phyloP scores from a whole-genome alignment of 2,113 vertebrate genomes.

The Esox niger region DNA sequence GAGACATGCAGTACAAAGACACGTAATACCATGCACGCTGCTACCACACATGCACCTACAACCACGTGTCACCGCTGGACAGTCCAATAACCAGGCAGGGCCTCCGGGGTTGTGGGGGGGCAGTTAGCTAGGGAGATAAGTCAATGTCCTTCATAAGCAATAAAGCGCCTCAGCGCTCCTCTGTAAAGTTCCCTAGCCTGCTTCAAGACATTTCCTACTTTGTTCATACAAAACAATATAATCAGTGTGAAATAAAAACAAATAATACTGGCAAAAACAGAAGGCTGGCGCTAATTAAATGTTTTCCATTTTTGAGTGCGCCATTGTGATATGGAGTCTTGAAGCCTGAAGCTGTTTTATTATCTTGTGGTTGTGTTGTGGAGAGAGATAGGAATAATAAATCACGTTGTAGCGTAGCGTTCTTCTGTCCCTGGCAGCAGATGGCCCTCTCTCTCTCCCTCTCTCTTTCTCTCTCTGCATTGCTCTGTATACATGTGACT shows the following conservation, averaged over 20 bases:
- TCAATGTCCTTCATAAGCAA: slow-evolving; percentile 61
- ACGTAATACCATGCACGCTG: slow-evolving; percentile 8
- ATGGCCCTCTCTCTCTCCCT: not conserved
- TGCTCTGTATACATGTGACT: slow-evolving; percentile 37
- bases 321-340: slow-evolving; percentile 60
- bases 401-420: not conserved
- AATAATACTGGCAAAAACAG: slow-evolving; percentile 60
- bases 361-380: not conserved
- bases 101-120: slow-evolving; percentile 52
- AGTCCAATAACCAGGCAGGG: not conserved
- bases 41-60: slow-evolving; percentile 6
- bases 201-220: slow-evolving; percentile 44
- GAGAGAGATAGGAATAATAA: slow-evolving; percentile 1
- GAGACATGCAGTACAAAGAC: not conserved
- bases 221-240: slow-evolving; percentile 66
- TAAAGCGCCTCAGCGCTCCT: slow-evolving; percentile 37
- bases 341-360: slow-evolving; percentile 48
- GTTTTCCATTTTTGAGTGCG: slow-evolving; percentile 38
- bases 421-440: not conserved
- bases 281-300: slow-evolving; percentile 70
- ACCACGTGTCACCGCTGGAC: slow-evolving; percentile 8
- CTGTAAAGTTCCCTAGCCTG: slow-evolving; percentile 50
- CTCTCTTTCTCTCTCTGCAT: not conserved
- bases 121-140: slow-evolving; percentile 52
- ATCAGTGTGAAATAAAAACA: slow-evolving; percentile 59